Evolutionary conservation across 2,888 invertebrate genomes (phyloP).

Genomic region (Stomorhina lunata): DNA sequence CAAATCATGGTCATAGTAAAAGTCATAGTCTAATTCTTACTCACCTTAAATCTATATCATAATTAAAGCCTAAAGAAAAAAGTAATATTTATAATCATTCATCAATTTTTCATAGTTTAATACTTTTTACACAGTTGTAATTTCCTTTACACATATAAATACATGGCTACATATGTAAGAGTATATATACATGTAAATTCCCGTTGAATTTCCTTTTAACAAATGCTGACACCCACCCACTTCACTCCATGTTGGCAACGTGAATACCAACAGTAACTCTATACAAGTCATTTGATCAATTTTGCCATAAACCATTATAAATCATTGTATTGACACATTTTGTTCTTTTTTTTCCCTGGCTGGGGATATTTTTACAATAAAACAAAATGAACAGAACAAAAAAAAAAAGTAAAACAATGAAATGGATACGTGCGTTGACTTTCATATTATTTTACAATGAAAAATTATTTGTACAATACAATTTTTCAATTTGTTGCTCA

Average conservation of each 20-base stretch:
- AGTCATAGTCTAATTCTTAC: not conserved
- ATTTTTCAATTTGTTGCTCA: conserved; percentile 60
- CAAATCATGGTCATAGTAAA: not conserved
- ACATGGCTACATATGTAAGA: too few species aligned
- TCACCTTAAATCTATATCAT: too few species aligned
- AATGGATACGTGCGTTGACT: conserved; percentile 51
- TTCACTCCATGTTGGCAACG: not conserved
- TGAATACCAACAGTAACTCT: not conserved
- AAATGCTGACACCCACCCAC: conserved; percentile 22
- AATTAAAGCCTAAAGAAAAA: too few species aligned
- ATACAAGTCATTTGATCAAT: conserved; percentile 57
- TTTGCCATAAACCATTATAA: conserved; percentile 67
- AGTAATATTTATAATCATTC: too few species aligned
- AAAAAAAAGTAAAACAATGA: conserved; percentile 43
- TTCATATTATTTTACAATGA: conserved; percentile 57
- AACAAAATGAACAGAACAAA: not conserved
- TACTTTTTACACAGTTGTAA: too few species aligned
- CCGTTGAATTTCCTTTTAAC: too few species aligned
- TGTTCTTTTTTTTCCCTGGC: conserved; percentile 45
- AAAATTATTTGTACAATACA: conserved; percentile 55
- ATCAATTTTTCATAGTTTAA: too few species aligned
- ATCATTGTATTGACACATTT: conserved; percentile 68
- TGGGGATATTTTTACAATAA: conserved; percentile 37
- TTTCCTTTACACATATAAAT: too few species aligned
- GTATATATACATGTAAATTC: too few species aligned